Evolutionary conservation across 2,113 vertebrate species (phyloP).

Genomic region (Corythornis vintsioides): DNA sequence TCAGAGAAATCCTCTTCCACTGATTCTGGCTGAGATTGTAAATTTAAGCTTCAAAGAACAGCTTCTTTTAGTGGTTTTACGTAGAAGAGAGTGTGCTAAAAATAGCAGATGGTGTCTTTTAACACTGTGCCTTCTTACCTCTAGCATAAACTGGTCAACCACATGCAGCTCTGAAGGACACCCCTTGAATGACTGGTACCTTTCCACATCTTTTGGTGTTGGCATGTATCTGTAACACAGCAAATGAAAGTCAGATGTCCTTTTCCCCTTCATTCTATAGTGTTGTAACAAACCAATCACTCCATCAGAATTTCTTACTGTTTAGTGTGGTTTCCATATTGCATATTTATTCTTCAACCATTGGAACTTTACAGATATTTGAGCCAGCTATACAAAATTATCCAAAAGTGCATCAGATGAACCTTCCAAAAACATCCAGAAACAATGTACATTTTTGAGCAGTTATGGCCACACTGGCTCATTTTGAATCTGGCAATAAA

Average conservation of each 20-base stretch:
- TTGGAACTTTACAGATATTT: neutral
- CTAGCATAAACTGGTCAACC: conserved; percentile 90
- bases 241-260: neutral
- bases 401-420: neutral
- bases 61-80: neutral
- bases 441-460: neutral
- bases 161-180: conserved; percentile 81
- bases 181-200: conserved; percentile 81
- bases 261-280: neutral
- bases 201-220: conserved; percentile 83
- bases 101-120: neutral
- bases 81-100: neutral
- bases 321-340: neutral
- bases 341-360: neutral
- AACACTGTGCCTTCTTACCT: conserved; percentile 62
- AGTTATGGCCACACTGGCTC: neutral
- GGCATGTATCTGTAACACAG: conserved; percentile 81
- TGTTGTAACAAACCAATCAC: neutral
- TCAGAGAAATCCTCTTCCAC: neutral
- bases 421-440: neutral
- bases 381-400: accelerated
- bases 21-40: neutral
- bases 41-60: neutral
- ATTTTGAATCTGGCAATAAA: neutral
- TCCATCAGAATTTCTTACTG: neutral